Percentiles rank a stretch among this genome's conserved stretches.
Evolutionary conservation across 2,113 vertebrate species (phyloP).

Genomic region (Maccullochella peelii): DNA sequence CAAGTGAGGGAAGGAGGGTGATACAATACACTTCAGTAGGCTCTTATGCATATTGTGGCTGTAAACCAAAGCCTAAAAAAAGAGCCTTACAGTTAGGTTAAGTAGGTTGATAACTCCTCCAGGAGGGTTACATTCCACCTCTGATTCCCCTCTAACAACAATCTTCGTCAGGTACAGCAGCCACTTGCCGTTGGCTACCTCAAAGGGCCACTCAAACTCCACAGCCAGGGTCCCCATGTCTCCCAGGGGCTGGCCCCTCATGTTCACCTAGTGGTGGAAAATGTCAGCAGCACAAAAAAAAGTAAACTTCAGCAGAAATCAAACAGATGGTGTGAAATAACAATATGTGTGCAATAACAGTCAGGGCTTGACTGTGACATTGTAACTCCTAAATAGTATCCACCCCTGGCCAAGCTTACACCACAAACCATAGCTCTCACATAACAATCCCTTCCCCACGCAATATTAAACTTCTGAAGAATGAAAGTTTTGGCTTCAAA

Average conservation of each 20-base stretch:
- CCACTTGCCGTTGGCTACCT: conserved; percentile 94
- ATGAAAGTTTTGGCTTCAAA: conserved; percentile 45
- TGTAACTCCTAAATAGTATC: conserved; percentile 58
- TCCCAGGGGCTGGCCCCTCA: conserved; percentile 84
- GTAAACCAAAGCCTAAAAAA: conserved; percentile 9
- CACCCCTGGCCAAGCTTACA: conserved; percentile 49
- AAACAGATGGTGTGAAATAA: conserved; percentile 30
- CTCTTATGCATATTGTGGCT: background rate
- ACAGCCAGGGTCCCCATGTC: conserved; percentile 87
- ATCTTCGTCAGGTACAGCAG: conserved; percentile 94
- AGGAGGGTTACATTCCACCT: conserved; percentile 85
- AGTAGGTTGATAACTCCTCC: conserved; percentile 88
- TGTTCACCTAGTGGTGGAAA: conserved; percentile 82
- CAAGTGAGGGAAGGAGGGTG: background rate
- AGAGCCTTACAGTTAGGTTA: conserved; percentile 89
- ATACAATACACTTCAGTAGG: background rate
- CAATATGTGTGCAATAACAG: background rate
- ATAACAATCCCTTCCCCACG: conserved; percentile 44
- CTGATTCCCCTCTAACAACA: conserved; percentile 77
- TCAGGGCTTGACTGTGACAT: conserved; percentile 13
- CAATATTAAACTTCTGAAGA: conserved; percentile 62
- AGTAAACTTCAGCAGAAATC: background rate
- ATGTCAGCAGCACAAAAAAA: background rate
- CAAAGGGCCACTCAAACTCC: conserved; percentile 93
- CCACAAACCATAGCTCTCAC: conserved; percentile 67